Percentiles rank a stretch among this genome's conserved stretches.
These are phyloP conservation scores for Drosophila greeni DNA, from an alignment of 2,888 invertebrate genomes.

Conservation along the genomic window DNA sequence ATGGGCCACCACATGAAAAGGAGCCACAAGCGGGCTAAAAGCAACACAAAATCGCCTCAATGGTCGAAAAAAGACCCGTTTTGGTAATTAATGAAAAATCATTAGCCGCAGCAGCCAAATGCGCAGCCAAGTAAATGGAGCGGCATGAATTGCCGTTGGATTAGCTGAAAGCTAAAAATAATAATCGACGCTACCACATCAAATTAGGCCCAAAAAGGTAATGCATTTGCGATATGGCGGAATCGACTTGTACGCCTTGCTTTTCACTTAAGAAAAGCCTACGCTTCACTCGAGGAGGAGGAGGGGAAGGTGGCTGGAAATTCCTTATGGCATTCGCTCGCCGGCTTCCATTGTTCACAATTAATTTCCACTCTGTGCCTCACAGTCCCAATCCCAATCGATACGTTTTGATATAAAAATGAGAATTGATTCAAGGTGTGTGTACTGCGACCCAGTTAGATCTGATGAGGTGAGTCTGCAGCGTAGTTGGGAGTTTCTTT, in stretches of 20 bases:
- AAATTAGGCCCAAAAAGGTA: slow-evolving; percentile 36
- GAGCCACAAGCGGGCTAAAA: slow-evolving; percentile 16
- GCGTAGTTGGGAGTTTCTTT: not conserved
- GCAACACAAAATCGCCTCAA: slow-evolving; percentile 32
- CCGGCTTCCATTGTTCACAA: slow-evolving; percentile 14
- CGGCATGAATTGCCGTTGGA: slow-evolving; percentile 25
- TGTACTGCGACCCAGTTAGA: slow-evolving; percentile 3
- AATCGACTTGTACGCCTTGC: slow-evolving; percentile 9
- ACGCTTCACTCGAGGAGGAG: slow-evolving; percentile 17
- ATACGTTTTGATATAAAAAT: slow-evolving; percentile 9
- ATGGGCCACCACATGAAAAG: slow-evolving; percentile 25
- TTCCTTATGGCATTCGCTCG: slow-evolving; percentile 5
- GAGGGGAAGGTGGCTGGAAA: slow-evolving; percentile 17
- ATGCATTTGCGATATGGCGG: slow-evolving; percentile 25
- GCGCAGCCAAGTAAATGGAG: slow-evolving; percentile 38
- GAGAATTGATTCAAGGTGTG: slow-evolving; percentile 21
- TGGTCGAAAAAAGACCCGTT: slow-evolving; percentile 59
- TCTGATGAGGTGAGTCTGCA: not conserved
- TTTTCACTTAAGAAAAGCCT: slow-evolving; percentile 31
- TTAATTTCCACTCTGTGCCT: slow-evolving; percentile 22
- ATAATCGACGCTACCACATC: slow-evolving; percentile 29
- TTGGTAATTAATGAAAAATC: slow-evolving; percentile 60
- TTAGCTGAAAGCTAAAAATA: slow-evolving; percentile 35
- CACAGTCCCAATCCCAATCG: slow-evolving; percentile 9
- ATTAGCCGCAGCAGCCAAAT: slow-evolving; percentile 36